phyloP scores from a whole-genome alignment of 1,140 invertebrate species.

The Zaprionus kolodkinae region DNA sequence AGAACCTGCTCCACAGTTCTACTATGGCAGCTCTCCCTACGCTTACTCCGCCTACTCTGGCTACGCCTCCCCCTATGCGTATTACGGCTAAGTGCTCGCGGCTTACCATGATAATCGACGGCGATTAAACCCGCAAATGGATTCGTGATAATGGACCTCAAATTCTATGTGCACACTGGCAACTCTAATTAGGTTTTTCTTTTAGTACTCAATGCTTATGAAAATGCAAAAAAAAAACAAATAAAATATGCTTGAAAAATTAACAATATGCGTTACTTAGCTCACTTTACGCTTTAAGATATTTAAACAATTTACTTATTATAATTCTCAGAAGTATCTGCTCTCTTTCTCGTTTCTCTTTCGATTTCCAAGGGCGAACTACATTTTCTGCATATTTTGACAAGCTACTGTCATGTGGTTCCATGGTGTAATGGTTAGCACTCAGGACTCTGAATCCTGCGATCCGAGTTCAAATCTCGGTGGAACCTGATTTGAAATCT shows the following conservation, averaged over 20 bases:
- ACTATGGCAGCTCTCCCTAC: slow-evolving; percentile 71
- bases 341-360: neutral
- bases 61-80: slow-evolving; percentile 73
- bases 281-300: neutral
- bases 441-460: slow-evolving; percentile 96
- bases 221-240: slow-evolving; percentile 60
- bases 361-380: neutral
- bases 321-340: neutral
- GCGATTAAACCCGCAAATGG: slow-evolving; percentile 33
- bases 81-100: slow-evolving; percentile 63
- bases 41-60: slow-evolving; percentile 65
- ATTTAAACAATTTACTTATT: neutral
- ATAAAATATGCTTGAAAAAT: slow-evolving; percentile 27
- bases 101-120: slow-evolving; percentile 36
- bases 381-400: slow-evolving; percentile 15
- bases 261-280: neutral
- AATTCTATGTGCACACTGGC: slow-evolving; percentile 53
- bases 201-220: slow-evolving; percentile 61
- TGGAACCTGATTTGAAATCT: slow-evolving; percentile 86
- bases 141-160: slow-evolving; percentile 52
- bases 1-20: slow-evolving; percentile 73
- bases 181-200: slow-evolving; percentile 60
- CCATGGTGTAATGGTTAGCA: slow-evolving; percentile 96
- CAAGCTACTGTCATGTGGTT: slow-evolving; percentile 9
- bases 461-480: slow-evolving; percentile 94